A percentile compares a stretch with the other conserved stretches of the same genome.
Evolutionary conservation across 2,888 invertebrate genomes (phyloP).

Genomic region (Pharmacophagus antenor): DNA sequence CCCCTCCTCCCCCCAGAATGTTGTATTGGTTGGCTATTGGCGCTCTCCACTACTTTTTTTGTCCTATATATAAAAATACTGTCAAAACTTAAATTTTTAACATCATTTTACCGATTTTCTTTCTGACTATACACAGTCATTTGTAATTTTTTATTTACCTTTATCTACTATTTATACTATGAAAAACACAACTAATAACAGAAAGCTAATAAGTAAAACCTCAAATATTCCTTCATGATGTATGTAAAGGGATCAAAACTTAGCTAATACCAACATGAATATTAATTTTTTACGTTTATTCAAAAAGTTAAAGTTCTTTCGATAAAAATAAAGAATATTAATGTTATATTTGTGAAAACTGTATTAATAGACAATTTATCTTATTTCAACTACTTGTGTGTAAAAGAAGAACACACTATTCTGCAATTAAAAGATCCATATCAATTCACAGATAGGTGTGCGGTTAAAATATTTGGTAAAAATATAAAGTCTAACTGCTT

Average conservation of each 20-base stretch:
- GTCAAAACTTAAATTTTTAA: neutral
- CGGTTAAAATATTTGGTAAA: neutral
- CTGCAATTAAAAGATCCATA: neutral
- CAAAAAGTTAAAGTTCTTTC: neutral
- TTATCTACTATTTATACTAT: neutral
- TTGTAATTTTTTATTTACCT: neutral
- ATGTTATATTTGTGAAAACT: neutral
- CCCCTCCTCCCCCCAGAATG: conserved; percentile 16
- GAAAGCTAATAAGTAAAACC: neutral
- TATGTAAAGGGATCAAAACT: too few species aligned
- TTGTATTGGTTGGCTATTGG: conserved; percentile 8
- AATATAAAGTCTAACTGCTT: neutral
- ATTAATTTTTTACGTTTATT: too few species aligned
- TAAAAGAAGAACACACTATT: neutral
- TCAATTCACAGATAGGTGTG: neutral
- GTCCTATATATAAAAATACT: neutral
- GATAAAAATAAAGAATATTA: neutral
- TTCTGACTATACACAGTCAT: neutral
- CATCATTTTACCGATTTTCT: neutral
- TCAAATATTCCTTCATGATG: neutral
- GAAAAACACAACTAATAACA: neutral
- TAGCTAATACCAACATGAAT: too few species aligned
- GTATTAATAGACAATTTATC: neutral
- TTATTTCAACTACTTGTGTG: neutral
- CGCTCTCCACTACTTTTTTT: neutral